Evolutionary conservation across 2,888 invertebrate genomes (phyloP).

Genomic region (Galerucella nymphaeae): DNA sequence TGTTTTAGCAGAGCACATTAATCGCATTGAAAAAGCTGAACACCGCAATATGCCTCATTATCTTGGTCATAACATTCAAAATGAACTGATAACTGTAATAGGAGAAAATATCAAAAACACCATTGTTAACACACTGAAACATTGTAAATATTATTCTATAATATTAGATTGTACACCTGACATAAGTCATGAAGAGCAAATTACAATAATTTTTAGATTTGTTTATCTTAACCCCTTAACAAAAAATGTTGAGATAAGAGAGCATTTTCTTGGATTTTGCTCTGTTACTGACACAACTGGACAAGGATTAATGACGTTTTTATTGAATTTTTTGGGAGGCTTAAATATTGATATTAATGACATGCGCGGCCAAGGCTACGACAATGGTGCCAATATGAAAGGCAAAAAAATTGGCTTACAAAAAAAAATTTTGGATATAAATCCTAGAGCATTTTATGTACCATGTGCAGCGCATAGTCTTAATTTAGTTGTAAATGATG

Average conservation of each 20-base stretch:
- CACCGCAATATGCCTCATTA: too few relatives aligned
- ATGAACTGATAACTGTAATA: neutral
- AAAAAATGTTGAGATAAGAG: slow-evolving; percentile 10
- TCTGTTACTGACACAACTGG: slow-evolving; percentile 35
- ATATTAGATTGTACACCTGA: slow-evolving; percentile 36
- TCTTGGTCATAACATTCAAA: too few relatives aligned
- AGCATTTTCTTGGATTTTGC: slow-evolving; percentile 14
- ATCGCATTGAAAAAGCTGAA: too few relatives aligned
- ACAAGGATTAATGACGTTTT: slow-evolving; percentile 40
- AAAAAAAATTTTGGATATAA: slow-evolving; percentile 46
- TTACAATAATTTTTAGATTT: slow-evolving; percentile 44
- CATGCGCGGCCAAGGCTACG: slow-evolving; percentile 24
- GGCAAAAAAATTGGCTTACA: slow-evolving; percentile 37
- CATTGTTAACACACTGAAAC: slow-evolving; percentile 4
- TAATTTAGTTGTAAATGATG: slow-evolving; percentile 44
- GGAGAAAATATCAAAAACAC: slow-evolving; percentile 4
- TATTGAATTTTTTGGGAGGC: slow-evolving; percentile 37
- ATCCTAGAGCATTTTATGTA: slow-evolving; percentile 49
- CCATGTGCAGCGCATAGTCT: slow-evolving; percentile 51
- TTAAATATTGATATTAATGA: slow-evolving; percentile 38
- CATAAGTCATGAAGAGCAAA: slow-evolving; percentile 47
- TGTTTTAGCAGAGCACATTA: too few relatives aligned
- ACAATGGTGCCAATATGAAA: slow-evolving; percentile 12
- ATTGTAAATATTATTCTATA: slow-evolving; percentile 2
- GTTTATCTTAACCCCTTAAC: too few relatives aligned